Base-by-base conservation (phyloP, 2,797 vertebrate genomes). In the Chromobotia macracanthus region DNA sequence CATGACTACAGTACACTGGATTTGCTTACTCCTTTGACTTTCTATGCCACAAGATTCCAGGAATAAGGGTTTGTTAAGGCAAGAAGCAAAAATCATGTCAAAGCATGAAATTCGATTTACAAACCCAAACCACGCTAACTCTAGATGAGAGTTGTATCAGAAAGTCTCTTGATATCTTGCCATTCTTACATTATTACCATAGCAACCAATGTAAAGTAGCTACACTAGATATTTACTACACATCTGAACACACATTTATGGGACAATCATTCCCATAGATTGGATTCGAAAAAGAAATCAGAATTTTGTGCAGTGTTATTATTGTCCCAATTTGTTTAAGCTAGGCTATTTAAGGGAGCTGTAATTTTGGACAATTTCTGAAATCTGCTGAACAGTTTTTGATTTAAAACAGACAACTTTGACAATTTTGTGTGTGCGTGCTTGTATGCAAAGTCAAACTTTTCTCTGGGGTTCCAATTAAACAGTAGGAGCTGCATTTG, bases 401-500 rank as follows among this genome's bases (percentile, higher is more conserved):
- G 19, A 61, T 61, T 35, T 10, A 48, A 61, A 77, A 48, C 66
- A 70, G 56, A 69, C 5, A 1, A 25, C 2, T 76, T 50, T 61
- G n/a, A 23, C 1, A 1, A 38, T 9, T 58, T 25, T 73, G 38
- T 44, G 21, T 79, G 44, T 70, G 38, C 60, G 12, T 38, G 70
- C 38, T 44, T 63, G 19, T 61, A 64, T 48, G 46, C 58, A 55
- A 79, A 46, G 68, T 79, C 48, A 72, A 64, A 46, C 8, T 2
- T 68, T 71, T 79, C 77, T 72, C 48, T 65, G 68, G 67, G 61
- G 41, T 9, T 70, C 56, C 56, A 58, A 16, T 78, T 70, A 78
- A 78, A 78, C 76, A 53, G 67, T 70, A 71, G 76, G 67, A 71
- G 28, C 56, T 78, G 50, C 28, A 28, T 65, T 79, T 72, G 68